Conservation (phyloP, 2,888 invertebrate genomes). For the Acronicta leporina region DNA sequence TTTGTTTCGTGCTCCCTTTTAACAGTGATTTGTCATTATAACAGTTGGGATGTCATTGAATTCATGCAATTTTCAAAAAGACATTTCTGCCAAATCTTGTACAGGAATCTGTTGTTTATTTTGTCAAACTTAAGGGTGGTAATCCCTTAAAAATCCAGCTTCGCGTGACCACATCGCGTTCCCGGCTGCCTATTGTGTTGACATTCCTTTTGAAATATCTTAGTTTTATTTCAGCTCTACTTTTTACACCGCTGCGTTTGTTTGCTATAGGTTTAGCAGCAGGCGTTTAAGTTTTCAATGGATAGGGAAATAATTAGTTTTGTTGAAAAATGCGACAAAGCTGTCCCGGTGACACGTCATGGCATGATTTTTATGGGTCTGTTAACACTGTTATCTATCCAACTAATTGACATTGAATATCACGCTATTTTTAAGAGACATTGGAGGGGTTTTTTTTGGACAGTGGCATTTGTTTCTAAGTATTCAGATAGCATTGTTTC, state of each 20-base stretch:
- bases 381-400: slow-evolving; percentile 72
- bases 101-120: slow-evolving; percentile 15
- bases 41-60: slow-evolving; percentile 45
- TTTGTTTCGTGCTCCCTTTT: slow-evolving; percentile 23
- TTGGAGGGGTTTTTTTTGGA: slow-evolving; percentile 29
- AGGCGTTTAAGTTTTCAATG: slow-evolving; percentile 60
- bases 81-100: slow-evolving; percentile 2
- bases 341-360: slow-evolving; percentile 43
- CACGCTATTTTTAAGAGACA: slow-evolving; percentile 62
- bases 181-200: slow-evolving; percentile 53
- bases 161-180: slow-evolving; percentile 63
- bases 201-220: slow-evolving; percentile 60
- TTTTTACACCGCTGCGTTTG: slow-evolving; percentile 62
- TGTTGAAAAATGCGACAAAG: slow-evolving; percentile 41
- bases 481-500: slow-evolving; percentile 31
- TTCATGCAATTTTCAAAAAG: slow-evolving; percentile 15
- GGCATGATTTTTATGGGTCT: slow-evolving; percentile 68
- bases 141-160: slow-evolving; percentile 14
- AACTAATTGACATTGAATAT: slow-evolving; percentile 77
- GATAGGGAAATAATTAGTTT: slow-evolving; percentile 37
- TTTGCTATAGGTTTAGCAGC: slow-evolving; percentile 50
- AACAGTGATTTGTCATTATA: slow-evolving; percentile 51
- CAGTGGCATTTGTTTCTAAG: slow-evolving; percentile 29
- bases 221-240: slow-evolving; percentile 49
- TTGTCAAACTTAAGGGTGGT: neutral